Base-by-base conservation (phyloP, 2,797 vertebrate species). In the Limosa lapponica region DNA sequence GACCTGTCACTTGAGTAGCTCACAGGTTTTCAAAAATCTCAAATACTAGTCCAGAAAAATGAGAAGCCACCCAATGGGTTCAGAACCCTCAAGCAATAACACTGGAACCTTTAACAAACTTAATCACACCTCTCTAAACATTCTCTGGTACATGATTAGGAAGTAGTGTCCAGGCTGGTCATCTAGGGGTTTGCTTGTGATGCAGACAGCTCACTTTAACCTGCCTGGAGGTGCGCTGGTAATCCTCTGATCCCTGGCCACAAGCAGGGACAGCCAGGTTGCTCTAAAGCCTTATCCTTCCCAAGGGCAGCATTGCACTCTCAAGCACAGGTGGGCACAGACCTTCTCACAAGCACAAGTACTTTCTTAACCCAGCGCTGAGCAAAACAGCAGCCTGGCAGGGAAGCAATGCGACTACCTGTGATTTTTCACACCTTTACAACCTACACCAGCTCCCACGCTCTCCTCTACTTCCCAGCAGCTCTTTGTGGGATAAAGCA, bases 361-460 rank as follows among this genome's bases (percentile, higher is more conserved):
- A 27, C 37, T 71, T 75, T 44, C 73, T 24, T 62, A 91, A 71
- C 39, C 86, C 49, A 44, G 25, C 11, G 6, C 57, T 17, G 80
- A 90, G 66, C 39, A 61, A 82, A 92, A 16, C 79, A 91, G 72
- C 82, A 94, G 81, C 87, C 92, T 79, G 64, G 78, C 84, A 75
- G 86, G 74, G 83, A 96, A 83, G 69, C 87, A 73, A 6, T 10
- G 23, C 34, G 17, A 25, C 87, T 91, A 84, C 92, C 88, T 94
- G 96, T 32, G 95, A 97, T 93, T 97, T 95, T 97, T 97, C 96
- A 97, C 96, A 97, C 94, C 94, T 95, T 95, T 75, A 77, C 94
- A 90, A 94, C 96, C 90, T 51, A 54, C 90, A 78, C 25, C 57
- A 95, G 85, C 96, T 97, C 95, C 94, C 92, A 97, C 81, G 1